phyloP scores from a whole-genome alignment of 2,797 vertebrate genomes.

The Phoebastria nigripes region DNA sequence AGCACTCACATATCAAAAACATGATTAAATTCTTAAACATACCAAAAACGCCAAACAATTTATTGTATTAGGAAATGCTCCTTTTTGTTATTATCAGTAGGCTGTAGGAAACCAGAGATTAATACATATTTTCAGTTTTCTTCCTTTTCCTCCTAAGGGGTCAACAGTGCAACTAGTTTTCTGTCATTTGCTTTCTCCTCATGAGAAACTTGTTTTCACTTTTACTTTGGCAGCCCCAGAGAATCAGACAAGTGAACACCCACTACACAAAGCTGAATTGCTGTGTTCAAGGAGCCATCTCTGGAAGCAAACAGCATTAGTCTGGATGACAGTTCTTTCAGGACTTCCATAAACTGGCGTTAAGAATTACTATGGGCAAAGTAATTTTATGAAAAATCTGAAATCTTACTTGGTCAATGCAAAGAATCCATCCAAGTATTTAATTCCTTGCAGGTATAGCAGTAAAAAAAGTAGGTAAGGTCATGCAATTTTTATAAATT shows the following conservation, averaged over 20 bases:
- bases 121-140: background rate
- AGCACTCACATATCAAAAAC: background rate
- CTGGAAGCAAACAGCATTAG: background rate
- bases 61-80: background rate
- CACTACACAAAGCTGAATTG: background rate
- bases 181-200: background rate
- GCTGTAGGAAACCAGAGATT: background rate
- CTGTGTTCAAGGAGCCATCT: background rate
- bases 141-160: background rate
- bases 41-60: accelerated
- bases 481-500: background rate
- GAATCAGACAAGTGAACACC: background rate
- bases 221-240: background rate
- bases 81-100: background rate
- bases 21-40: background rate
- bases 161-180: background rate
- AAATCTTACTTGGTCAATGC: background rate
- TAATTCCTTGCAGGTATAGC: background rate
- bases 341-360: background rate
- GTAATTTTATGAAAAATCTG: background rate
- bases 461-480: background rate
- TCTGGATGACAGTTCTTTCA: background rate
- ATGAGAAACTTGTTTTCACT: background rate
- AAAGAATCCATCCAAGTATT: background rate
- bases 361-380: background rate